phyloP scores from a whole-genome alignment of 1,140 invertebrate genomes.

The Parapsyche elsis region DNA sequence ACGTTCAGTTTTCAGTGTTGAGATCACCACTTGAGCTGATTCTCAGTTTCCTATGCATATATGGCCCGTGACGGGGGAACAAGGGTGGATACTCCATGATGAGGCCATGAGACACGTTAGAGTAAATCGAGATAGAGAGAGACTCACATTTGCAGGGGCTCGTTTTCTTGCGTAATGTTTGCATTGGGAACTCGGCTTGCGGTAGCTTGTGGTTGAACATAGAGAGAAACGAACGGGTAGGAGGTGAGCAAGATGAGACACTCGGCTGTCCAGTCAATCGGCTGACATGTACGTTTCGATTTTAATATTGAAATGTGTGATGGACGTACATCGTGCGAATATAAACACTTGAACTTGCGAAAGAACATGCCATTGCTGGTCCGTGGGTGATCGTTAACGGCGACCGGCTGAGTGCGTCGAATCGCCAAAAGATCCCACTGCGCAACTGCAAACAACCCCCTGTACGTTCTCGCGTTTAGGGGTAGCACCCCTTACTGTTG shows the following conservation, averaged over 20 bases:
- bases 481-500: not conserved
- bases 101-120: not conserved
- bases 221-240: constrained; percentile 20
- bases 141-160: constrained; percentile 90
- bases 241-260: constrained; percentile 27
- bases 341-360: constrained; percentile 55
- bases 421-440: not conserved
- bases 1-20: not conserved
- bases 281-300: not conserved
- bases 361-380: constrained; percentile 52
- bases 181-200: constrained; percentile 72
- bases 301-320: constrained; percentile 4
- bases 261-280: constrained; percentile 35
- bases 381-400: constrained; percentile 21
- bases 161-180: constrained; percentile 88
- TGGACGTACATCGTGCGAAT: constrained; percentile 54
- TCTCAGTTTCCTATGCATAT: not conserved
- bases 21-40: not conserved
- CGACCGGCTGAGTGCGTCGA: constrained; percentile 23
- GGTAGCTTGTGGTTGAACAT: constrained; percentile 57
- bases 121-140: no score
- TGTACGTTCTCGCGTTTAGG: not conserved
- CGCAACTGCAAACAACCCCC: constrained; percentile 4
- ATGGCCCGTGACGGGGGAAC: not conserved
- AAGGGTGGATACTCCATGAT: not conserved